These are phyloP conservation scores for Calliopsis andreniformis DNA, from an alignment of 1,140 invertebrate genomes.

Conservation along the genomic window DNA sequence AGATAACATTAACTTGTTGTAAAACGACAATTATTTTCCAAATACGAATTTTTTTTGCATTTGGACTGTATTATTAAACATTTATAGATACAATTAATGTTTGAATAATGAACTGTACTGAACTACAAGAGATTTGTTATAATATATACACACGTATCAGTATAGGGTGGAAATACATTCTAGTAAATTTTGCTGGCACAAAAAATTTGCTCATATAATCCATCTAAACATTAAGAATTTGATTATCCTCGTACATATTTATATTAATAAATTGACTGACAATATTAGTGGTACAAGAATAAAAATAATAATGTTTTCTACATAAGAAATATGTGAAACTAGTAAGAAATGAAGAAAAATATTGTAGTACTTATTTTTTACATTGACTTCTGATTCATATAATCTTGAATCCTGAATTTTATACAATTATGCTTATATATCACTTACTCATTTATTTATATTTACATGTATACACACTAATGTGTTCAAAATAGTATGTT, in stretches of 20 bases:
- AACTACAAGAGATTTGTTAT: conserved; percentile 3
- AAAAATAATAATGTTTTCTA: background rate
- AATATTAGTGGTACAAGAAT: conserved; percentile 5
- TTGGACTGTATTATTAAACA: conserved; percentile 6
- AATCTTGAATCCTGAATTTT: background rate
- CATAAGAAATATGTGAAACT: background rate
- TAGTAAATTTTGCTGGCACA: background rate
- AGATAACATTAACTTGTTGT: conserved; percentile 61
- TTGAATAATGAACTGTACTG: background rate
- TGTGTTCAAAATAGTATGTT: conserved; percentile 9
- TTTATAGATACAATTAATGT: conserved; percentile 15
- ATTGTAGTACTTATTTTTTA: conserved; percentile 28
- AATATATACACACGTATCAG: background rate
- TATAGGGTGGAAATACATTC: background rate
- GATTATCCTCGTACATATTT: conserved; percentile 36
- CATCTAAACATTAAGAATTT: background rate
- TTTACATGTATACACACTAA: background rate
- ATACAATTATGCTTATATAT: background rate
- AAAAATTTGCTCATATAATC: background rate
- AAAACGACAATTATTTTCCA: background rate
- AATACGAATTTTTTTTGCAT: conserved; percentile 12
- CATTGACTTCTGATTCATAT: background rate
- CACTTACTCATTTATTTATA: background rate
- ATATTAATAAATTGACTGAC: conserved; percentile 9
- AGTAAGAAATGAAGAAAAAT: background rate